A percentile compares a stretch with the other conserved stretches of the same genome.
Evolutionary conservation across 2,797 vertebrate species (phyloP).

Genomic region (Melopsittacus undulatus): DNA sequence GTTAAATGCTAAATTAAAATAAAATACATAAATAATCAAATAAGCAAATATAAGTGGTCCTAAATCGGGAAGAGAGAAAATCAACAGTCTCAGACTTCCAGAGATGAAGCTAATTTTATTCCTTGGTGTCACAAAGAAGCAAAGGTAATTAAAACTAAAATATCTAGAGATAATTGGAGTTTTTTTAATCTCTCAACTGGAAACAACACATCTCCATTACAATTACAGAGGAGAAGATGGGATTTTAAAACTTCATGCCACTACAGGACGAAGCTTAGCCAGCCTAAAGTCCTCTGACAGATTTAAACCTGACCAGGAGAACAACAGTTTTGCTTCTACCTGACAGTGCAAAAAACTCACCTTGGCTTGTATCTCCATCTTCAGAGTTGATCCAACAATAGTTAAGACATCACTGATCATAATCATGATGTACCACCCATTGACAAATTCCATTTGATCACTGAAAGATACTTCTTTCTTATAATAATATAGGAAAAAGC

Average conservation of each 20-base stretch:
- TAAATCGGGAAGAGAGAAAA: neutral
- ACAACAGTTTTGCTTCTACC: neutral
- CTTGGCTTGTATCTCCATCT: conserved; percentile 94
- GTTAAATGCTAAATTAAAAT: neutral
- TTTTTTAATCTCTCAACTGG: neutral
- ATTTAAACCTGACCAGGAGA: neutral
- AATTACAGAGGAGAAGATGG: neutral
- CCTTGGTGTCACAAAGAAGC: neutral
- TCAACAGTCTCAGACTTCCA: neutral
- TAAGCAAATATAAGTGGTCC: neutral
- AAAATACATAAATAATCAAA: neutral
- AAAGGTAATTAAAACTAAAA: neutral
- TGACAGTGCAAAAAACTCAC: conserved; percentile 67
- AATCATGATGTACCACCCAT: conserved; percentile 93
- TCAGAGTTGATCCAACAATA: conserved; percentile 89
- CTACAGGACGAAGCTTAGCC: neutral
- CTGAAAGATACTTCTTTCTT: conserved; percentile 81
- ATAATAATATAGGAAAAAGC: conserved; percentile 78
- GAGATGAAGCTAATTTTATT: neutral
- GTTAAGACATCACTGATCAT: conserved; percentile 88
- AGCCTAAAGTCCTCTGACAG: neutral
- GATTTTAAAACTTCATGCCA: neutral
- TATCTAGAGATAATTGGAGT: neutral
- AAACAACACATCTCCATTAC: neutral
- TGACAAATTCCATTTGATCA: conserved; percentile 91